Percentiles rank a stretch among this genome's conserved stretches.
Conservation (phyloP, 30 jellyfish, hydroid and myxozoan genomes). For the Hydra vulgaris region DNA sequence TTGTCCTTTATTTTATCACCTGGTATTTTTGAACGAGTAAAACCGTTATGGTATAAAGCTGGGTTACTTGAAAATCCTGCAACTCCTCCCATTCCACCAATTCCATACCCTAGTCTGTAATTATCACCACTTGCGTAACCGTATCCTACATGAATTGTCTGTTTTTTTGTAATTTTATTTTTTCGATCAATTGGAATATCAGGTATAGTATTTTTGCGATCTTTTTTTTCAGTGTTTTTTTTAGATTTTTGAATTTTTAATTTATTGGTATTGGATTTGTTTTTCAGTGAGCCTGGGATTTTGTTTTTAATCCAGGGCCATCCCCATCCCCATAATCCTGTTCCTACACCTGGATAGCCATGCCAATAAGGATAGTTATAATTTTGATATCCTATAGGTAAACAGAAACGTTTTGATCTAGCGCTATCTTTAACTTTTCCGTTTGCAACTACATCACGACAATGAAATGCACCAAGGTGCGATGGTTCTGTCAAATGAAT, state of each 20-base stretch:
- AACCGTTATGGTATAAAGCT: not conserved
- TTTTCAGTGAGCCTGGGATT: slow-evolving; percentile 59
- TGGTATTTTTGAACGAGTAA: slow-evolving; percentile 26
- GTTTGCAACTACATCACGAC: slow-evolving; percentile 62
- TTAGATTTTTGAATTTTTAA: slow-evolving; percentile 10
- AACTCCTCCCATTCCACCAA: slow-evolving; percentile 99
- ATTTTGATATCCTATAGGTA: slow-evolving; percentile 94
- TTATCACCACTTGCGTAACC: slow-evolving; percentile 99
- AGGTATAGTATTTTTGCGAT: slow-evolving; percentile 68
- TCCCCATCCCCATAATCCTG: slow-evolving; percentile 97
- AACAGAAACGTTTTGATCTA: slow-evolving; percentile 76
- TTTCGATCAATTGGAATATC: slow-evolving; percentile 6
- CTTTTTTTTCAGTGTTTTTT: slow-evolving; percentile 34
- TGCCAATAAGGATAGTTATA: slow-evolving; percentile 98
- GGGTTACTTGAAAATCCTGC: slow-evolving; percentile 57
- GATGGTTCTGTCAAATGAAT: slow-evolving; percentile 10
- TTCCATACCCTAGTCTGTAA: slow-evolving; percentile 90
- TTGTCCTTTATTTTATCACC: not conserved
- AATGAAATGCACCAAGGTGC: slow-evolving; percentile 47
- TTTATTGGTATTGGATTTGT: not conserved
- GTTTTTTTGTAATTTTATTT: slow-evolving; percentile 59
- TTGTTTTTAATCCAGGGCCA: slow-evolving; percentile 98
- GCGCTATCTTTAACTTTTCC: slow-evolving; percentile 3
- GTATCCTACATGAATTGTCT: slow-evolving; percentile 97
- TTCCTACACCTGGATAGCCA: slow-evolving; percentile 98